These are phyloP conservation scores for Entomyzon cyanotis DNA, from an alignment of 2,113 vertebrate genomes.

Conservation along the genomic window DNA sequence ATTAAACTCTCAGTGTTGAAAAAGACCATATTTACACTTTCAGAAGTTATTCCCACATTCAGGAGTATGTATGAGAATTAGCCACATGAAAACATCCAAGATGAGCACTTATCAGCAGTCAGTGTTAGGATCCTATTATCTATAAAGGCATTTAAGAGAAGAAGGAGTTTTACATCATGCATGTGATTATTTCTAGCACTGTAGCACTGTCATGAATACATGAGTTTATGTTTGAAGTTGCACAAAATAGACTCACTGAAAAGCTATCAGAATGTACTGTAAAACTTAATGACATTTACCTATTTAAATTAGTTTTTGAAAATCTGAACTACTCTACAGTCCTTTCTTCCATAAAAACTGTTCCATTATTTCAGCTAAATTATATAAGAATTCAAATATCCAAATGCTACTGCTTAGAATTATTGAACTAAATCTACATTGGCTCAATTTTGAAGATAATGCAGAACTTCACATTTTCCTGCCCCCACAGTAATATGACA, in stretches of 20 bases:
- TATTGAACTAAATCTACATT: background rate
- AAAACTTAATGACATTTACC: background rate
- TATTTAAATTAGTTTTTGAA: background rate
- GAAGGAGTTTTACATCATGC: background rate
- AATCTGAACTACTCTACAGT: background rate
- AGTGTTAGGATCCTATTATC: background rate
- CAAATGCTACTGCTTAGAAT: background rate
- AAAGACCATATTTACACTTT: background rate
- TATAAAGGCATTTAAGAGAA: background rate
- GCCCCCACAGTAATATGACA: background rate
- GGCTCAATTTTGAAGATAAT: background rate
- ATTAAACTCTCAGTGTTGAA: background rate
- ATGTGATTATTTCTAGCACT: background rate
- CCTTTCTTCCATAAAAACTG: background rate
- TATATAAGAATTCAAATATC: background rate
- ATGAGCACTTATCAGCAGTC: background rate
- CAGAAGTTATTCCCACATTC: background rate
- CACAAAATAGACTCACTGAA: background rate
- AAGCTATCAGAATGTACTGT: background rate
- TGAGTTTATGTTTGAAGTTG: background rate
- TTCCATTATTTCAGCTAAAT: background rate
- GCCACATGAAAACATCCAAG: background rate
- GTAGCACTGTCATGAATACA: rapidly evolving
- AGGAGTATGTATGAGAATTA: background rate
- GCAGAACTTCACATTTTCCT: background rate